These are phyloP conservation scores for Sardinella longiceps DNA, from an alignment of 2,797 vertebrate species.

Conservation along the genomic window DNA sequence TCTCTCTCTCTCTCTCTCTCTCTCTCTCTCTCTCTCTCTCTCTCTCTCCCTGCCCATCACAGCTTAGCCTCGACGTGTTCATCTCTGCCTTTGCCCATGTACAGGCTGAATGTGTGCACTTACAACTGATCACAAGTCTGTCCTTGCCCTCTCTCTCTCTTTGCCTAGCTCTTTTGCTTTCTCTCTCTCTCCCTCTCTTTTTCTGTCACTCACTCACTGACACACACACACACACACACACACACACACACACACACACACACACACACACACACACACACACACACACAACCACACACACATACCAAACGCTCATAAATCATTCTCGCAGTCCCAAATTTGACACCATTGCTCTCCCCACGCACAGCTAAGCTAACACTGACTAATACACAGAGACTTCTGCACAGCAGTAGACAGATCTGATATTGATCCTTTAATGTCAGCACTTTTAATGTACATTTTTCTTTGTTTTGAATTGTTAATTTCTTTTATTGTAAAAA, in stretches of 20 bases:
- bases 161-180: conserved; percentile 14
- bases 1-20: no score
- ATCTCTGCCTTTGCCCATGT: not conserved
- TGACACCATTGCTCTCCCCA: not conserved
- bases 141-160: conserved; percentile 22
- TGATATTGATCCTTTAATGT: not conserved
- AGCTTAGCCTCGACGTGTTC: not conserved
- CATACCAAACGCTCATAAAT: not conserved
- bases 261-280: not conserved
- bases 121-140: conserved; percentile 18
- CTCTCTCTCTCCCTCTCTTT: conserved; percentile 5
- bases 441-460: not conserved
- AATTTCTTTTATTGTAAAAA: not conserved
- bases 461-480: not conserved
- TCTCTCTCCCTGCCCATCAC: not conserved
- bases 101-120: conserved; percentile 11
- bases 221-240: not conserved
- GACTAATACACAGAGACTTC: not conserved
- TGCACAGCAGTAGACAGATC: not conserved
- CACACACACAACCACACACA: not conserved
- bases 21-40: no score
- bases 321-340: not conserved
- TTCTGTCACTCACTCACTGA: not conserved
- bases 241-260: not conserved
- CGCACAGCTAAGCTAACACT: conserved; percentile 3